Conservation (phyloP, 2,888 invertebrate species). For the Glaucopsyche alexis region DNA sequence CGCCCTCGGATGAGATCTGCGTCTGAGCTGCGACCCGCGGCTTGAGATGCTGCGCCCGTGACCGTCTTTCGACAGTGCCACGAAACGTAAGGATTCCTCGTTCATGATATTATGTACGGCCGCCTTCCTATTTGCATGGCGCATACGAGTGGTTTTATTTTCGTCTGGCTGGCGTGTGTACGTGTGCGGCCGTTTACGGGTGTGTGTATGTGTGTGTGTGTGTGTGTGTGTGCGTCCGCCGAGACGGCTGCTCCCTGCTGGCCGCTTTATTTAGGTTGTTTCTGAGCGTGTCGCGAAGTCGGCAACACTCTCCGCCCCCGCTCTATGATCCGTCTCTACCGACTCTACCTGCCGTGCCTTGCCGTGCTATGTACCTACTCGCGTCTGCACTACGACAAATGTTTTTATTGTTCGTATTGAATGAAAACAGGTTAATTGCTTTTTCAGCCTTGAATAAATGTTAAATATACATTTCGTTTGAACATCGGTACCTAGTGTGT, state of each 20-base stretch:
- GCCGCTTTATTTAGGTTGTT: slow-evolving; percentile 74
- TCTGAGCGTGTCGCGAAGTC: slow-evolving; percentile 60
- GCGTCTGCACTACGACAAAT: slow-evolving; percentile 20
- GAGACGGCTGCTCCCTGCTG: slow-evolving; percentile 71
- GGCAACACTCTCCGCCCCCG: slow-evolving; percentile 48
- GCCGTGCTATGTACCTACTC: slow-evolving; percentile 19
- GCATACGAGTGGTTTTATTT: slow-evolving; percentile 79
- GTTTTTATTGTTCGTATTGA: slow-evolving; percentile 28
- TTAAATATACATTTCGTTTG: slow-evolving; percentile 26
- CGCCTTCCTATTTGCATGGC: slow-evolving; percentile 78
- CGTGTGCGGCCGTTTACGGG: slow-evolving; percentile 41
- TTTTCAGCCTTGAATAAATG: slow-evolving; percentile 28
- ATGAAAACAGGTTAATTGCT: slow-evolving; percentile 30
- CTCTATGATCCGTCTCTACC: slow-evolving; percentile 38
- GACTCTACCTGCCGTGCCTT: slow-evolving; percentile 36
- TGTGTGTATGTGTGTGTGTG: slow-evolving; percentile 50
- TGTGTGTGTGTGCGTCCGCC: slow-evolving; percentile 59
- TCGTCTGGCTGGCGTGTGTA: slow-evolving; percentile 61
- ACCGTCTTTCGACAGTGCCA: slow-evolving; percentile 76
- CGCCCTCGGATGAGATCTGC: slow-evolving; percentile 69
- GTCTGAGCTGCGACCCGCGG: slow-evolving; percentile 65
- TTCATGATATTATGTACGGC: slow-evolving; percentile 61
- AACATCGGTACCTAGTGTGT: neutral
- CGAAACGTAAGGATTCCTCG: slow-evolving; percentile 77
- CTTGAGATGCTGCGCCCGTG: slow-evolving; percentile 77